A percentile compares a stretch with the other conserved stretches of the same genome.
Evolutionary conservation across 2,797 vertebrate genomes (phyloP).

Genomic region (Oophaga sylvatica): DNA sequence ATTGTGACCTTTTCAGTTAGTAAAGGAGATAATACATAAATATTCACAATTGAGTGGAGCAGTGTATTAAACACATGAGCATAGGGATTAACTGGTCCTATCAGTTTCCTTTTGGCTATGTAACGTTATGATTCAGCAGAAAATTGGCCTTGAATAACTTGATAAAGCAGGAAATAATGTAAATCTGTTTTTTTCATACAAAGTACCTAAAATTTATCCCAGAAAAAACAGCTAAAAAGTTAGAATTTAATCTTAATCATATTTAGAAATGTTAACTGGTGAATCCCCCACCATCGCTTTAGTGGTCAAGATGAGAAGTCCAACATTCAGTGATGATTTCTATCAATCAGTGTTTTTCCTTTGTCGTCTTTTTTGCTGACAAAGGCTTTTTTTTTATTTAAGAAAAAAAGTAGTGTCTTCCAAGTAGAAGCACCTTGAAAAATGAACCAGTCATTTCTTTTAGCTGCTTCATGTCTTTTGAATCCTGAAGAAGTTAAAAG

Average conservation of each 20-base stretch:
- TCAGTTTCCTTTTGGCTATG: constrained; percentile 3
- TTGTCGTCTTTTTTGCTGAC: too few relatives aligned
- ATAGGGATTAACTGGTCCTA: not conserved
- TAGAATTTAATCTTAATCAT: not conserved
- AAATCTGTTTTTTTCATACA: constrained; percentile 31
- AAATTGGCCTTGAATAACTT: constrained; percentile 4
- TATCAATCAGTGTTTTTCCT: too few relatives aligned
- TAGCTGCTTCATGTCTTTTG: too few relatives aligned
- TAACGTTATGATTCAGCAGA: constrained; percentile 12
- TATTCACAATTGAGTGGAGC: not conserved
- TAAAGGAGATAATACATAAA: not conserved
- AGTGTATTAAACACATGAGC: not conserved
- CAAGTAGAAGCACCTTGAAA: too few relatives aligned
- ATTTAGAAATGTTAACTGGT: not conserved
- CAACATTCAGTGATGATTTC: too few relatives aligned
- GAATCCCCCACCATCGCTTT: too few relatives aligned
- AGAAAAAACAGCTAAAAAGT: not conserved
- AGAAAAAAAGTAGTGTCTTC: too few relatives aligned
- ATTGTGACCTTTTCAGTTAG: not conserved
- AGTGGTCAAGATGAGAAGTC: too few relatives aligned
- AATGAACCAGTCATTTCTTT: too few relatives aligned
- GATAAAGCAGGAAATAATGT: constrained; percentile 33
- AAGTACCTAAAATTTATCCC: not conserved
- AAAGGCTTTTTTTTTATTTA: too few relatives aligned
- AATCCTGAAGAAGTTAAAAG: too few relatives aligned